Evolutionary conservation across 2,797 vertebrate species (phyloP).

Genomic region (Leptodactylus fallax): DNA sequence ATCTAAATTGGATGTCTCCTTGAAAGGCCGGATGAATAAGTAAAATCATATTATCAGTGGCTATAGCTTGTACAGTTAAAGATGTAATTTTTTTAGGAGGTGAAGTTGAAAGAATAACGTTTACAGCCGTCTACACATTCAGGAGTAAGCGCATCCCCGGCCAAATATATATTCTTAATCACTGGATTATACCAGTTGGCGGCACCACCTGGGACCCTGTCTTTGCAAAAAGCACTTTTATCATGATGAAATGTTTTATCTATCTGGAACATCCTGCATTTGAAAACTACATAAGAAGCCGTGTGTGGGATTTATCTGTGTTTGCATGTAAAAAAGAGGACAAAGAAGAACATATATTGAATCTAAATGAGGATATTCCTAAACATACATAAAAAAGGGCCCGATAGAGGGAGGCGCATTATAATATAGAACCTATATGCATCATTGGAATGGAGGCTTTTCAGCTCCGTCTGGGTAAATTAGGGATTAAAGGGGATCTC

Average conservation of each 20-base stretch:
- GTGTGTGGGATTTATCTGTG: conserved; percentile 68
- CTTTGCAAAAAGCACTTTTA: conserved; percentile 58
- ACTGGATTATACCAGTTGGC: conserved; percentile 60
- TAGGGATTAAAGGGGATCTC: not conserved
- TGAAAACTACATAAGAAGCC: conserved; percentile 62
- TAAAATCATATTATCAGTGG: conserved; percentile 66
- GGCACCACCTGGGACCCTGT: conserved; percentile 62
- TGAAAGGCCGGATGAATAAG: conserved; percentile 73
- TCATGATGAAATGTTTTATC: conserved; percentile 64
- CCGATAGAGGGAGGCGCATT: rapidly evolving
- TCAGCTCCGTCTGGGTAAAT: not conserved
- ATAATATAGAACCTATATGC: not conserved
- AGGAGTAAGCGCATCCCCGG: conserved; percentile 34
- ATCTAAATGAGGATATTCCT: not conserved
- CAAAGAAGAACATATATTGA: conserved; percentile 22
- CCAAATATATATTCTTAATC: conserved; percentile 64
- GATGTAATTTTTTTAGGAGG: conserved; percentile 59
- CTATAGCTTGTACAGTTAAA: conserved; percentile 61
- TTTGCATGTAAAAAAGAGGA: conserved; percentile 47
- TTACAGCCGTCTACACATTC: conserved; percentile 51
- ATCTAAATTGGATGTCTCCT: conserved; percentile 75
- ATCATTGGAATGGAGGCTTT: not conserved
- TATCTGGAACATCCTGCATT: conserved; percentile 68
- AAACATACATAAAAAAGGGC: not conserved
- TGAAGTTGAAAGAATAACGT: conserved; percentile 60